phyloP scores from a whole-genome alignment of 2,888 invertebrate species.

The Tiphia femorata region DNA sequence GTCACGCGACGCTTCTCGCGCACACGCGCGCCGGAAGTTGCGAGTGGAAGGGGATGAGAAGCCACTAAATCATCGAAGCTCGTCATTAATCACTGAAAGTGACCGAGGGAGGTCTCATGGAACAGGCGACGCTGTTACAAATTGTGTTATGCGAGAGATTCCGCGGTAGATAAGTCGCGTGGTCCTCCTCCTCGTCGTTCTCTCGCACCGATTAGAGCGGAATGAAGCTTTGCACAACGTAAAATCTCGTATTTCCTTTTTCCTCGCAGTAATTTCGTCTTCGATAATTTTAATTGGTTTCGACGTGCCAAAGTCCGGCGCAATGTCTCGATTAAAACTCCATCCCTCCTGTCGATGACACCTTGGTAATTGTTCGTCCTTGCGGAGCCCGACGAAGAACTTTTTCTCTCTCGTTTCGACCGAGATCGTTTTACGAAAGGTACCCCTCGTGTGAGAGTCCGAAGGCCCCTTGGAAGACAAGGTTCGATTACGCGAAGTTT shows the following conservation, averaged over 20 bases:
- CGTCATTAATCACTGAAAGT: conserved; percentile 55
- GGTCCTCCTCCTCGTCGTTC: conserved; percentile 13
- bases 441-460: too few relatives aligned
- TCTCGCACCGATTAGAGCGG: not conserved
- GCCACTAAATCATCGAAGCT: conserved; percentile 53
- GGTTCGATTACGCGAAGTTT: too few relatives aligned
- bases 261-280: not conserved
- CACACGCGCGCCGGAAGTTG: conserved; percentile 16
- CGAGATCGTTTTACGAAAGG: too few relatives aligned
- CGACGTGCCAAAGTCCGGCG: not conserved
- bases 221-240: too few relatives aligned
- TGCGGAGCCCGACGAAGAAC: too few relatives aligned
- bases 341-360: not conserved
- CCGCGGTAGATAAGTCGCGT: conserved; percentile 41
- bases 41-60: conserved; percentile 20
- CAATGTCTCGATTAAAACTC: conserved; percentile 3
- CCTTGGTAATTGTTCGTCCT: too few relatives aligned
- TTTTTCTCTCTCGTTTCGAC: too few relatives aligned
- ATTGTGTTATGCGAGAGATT: conserved; percentile 54
- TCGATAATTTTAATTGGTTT: not conserved
- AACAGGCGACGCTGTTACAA: conserved; percentile 43
- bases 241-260: not conserved
- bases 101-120: conserved; percentile 35
- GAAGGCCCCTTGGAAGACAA: too few relatives aligned
- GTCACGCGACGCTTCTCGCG: conserved; percentile 43